These are phyloP conservation scores for Irena cyanogastra DNA, from an alignment of 2,113 vertebrate species.

Conservation along the genomic window DNA sequence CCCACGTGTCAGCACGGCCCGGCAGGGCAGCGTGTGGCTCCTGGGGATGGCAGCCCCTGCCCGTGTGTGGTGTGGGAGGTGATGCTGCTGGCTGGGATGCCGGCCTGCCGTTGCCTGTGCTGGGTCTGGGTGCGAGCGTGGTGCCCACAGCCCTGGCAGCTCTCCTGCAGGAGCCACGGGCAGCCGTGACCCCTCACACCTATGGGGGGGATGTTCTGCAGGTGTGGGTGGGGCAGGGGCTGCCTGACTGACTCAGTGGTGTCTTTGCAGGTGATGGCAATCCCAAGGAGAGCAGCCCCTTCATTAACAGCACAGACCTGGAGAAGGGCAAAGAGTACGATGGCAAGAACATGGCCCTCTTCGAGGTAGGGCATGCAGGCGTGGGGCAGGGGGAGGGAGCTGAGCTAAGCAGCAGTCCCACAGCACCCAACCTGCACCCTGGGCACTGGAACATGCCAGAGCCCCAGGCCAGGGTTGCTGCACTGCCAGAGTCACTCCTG, in stretches of 20 bases:
- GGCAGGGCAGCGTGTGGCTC: not conserved
- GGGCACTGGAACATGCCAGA: not conserved
- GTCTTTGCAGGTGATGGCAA: constrained; percentile 86
- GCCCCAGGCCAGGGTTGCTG: not conserved
- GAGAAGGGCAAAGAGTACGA: constrained; percentile 95
- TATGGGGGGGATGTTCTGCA: accelerated
- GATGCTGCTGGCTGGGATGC: not conserved
- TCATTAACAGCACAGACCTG: constrained; percentile 95
- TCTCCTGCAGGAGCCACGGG: accelerated
- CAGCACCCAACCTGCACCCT: accelerated
- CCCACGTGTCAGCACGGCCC: accelerated
- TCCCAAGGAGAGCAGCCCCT: constrained; percentile 97
- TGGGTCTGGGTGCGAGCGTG: accelerated
- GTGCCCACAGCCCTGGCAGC: accelerated
- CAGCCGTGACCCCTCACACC: accelerated
- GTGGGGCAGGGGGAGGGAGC: not conserved
- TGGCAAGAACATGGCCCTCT: constrained; percentile 96
- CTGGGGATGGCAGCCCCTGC: not conserved
- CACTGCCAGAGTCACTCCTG: not conserved
- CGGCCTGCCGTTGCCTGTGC: accelerated
- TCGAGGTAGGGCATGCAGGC: constrained; percentile 77
- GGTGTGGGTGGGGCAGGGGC: no score
- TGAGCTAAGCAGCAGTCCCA: not conserved
- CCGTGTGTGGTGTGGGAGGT: accelerated
- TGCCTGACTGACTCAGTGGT: not conserved